Conservation (phyloP, 2,797 vertebrate species). For the Falco biarmicus region DNA sequence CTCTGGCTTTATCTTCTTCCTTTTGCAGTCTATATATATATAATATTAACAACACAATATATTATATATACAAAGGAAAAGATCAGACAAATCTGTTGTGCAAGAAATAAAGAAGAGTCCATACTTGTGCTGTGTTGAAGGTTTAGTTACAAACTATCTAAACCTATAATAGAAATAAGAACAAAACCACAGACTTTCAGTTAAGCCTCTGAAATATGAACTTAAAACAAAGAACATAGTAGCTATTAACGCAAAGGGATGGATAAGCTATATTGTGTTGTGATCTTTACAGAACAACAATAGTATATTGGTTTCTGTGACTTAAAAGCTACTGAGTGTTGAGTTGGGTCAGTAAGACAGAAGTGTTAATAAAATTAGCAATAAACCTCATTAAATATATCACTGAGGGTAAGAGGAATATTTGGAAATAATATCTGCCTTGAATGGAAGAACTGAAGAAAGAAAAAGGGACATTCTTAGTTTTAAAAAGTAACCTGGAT, state of each 20-base stretch:
- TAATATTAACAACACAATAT: neutral
- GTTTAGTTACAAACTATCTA: neutral
- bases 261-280: neutral
- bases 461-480: neutral
- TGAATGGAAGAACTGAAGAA: neutral
- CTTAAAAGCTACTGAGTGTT: slow-evolving; percentile 9
- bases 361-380: neutral
- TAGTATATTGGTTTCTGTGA: slow-evolving; percentile 6
- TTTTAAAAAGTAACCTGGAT: neutral
- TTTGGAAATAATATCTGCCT: neutral
- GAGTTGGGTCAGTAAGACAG: neutral
- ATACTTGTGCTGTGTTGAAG: neutral
- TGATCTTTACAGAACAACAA: neutral
- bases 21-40: neutral
- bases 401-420: neutral
- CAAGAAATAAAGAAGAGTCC: neutral
- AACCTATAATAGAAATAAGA: neutral
- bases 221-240: neutral
- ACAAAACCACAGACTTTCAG: neutral
- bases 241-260: neutral
- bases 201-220: neutral
- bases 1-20: neutral
- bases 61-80: neutral
- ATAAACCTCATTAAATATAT: neutral
- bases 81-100: neutral